Evolutionary conservation across 2,888 invertebrate species (phyloP).

Genomic region (Sphecodes monilicornis): DNA sequence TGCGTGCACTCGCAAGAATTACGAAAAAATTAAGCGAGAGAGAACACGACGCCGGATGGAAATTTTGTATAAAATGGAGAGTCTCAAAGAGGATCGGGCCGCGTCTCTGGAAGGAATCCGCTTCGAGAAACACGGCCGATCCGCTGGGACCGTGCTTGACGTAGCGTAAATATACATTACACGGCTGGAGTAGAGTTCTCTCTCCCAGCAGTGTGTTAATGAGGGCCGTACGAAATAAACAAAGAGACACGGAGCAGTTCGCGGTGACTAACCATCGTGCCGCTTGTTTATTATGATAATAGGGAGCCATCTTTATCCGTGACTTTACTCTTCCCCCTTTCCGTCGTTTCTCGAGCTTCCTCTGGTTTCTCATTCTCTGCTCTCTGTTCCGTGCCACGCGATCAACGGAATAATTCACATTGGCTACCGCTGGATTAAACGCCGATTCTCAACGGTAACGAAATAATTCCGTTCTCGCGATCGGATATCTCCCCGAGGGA

Average conservation of each 20-base stretch:
- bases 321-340: slow-evolving; percentile 52
- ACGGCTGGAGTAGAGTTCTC: slow-evolving; percentile 53
- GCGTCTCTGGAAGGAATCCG: slow-evolving; percentile 52
- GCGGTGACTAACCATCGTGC: slow-evolving; percentile 70
- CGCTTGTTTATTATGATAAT: slow-evolving; percentile 75
- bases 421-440: slow-evolving; percentile 23
- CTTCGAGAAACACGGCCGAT: slow-evolving; percentile 43
- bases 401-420: slow-evolving; percentile 53
- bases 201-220: slow-evolving; percentile 66
- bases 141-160: slow-evolving; percentile 57
- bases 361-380: background rate
- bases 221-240: slow-evolving; percentile 70
- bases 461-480: slow-evolving; percentile 38
- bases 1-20: too few species aligned
- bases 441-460: slow-evolving; percentile 15
- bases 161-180: slow-evolving; percentile 64
- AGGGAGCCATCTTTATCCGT: slow-evolving; percentile 72
- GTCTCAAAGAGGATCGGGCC: slow-evolving; percentile 8
- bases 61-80: slow-evolving; percentile 1
- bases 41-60: background rate
- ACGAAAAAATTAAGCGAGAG: background rate
- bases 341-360: slow-evolving; percentile 20
- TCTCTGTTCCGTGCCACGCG: background rate
- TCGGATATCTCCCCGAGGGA: background rate
- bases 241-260: slow-evolving; percentile 65